Base-by-base conservation (phyloP, 2,888 invertebrate genomes). In the Drosophila atroscutellata region DNA sequence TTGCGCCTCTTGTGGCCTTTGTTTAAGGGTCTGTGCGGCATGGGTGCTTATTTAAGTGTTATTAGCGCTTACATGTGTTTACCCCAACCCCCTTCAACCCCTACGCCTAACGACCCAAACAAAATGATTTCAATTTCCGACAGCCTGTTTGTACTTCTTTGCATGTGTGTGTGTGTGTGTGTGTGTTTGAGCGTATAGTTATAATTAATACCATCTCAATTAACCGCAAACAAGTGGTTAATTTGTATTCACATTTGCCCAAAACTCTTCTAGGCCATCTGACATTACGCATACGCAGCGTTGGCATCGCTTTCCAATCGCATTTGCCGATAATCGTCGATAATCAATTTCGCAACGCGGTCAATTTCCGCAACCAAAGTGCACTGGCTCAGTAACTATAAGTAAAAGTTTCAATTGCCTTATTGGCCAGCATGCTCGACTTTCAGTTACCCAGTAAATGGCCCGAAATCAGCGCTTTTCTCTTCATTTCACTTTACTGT, bases 161-260 rank as follows among this genome's bases (percentile, higher is more conserved):
- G 20, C 20, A 50, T 26, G 39, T 52, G 42, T 42, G 60, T 47
- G 45, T 24, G 24, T 24, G 24, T 24, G 24, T 24, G 26, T 62
- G 24, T 67, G 70, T 66, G 59, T 51, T 63, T 28, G 52, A 39
- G 75, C 69, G 67, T 72, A 71, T 73, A 78, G 75, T 73, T 83
- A 81, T 89, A 87, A 87, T 89, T 87, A 86, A 88, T 88, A 83
- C 78, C 75, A 88, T 84, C 83, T 90, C 83, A 87, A 89, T 87
- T 89, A 91, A 89, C 89, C 91, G 75, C 91, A 83, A 91, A 90
- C 83, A 80, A 75, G 86, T 84, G 90, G 86, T 86, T 90, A 79
- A 82, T 80, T 85, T 81, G 81, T 78, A 73, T 73, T 70, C 65
- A 56, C 80, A 79, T 81, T 81, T 73, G 55, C 74, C 67, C 71